Conservation (phyloP, 2,888 invertebrate species). For the Dynastes tityus region DNA sequence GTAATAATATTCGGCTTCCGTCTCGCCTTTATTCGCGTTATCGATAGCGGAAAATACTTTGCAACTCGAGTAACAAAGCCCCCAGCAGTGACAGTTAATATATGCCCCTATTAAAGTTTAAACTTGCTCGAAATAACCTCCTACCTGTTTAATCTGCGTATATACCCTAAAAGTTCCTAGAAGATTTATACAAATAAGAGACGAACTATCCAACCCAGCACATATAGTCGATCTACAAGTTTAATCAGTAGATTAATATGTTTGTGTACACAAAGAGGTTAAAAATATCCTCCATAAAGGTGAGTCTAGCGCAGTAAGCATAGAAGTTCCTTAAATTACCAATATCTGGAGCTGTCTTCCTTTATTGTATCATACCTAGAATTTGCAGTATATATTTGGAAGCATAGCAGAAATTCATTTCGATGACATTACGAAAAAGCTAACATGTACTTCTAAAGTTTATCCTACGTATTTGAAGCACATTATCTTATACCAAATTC, state of each 20-base stretch:
- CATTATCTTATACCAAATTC: not conserved
- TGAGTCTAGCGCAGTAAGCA: not conserved
- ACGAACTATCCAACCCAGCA: not conserved
- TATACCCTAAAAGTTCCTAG: not conserved
- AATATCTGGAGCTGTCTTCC: not conserved
- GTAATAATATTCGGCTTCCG: not conserved
- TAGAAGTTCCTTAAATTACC: not conserved
- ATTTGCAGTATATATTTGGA: not conserved
- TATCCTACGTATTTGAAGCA: not conserved
- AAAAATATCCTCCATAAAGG: not conserved
- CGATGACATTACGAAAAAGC: not conserved
- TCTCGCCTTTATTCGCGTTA: conserved; percentile 11
- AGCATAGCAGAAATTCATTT: not conserved
- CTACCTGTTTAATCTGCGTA: conserved; percentile 32
- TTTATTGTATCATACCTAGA: not conserved
- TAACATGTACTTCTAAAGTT: not conserved
- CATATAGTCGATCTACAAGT: not conserved
- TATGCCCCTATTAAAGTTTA: conserved; percentile 36
- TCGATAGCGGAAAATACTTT: conserved; percentile 32
- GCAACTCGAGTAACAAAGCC: not conserved
- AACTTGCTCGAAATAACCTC: conserved; percentile 24
- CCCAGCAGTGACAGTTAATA: conserved; percentile 1
- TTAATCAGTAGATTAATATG: not conserved
- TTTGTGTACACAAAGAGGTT: not conserved
- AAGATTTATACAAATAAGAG: conserved; percentile 8